Percentiles rank a stretch among this genome's conserved stretches.
phyloP scores from a whole-genome alignment of 2,888 invertebrate species.

The Elysia crispata region DNA sequence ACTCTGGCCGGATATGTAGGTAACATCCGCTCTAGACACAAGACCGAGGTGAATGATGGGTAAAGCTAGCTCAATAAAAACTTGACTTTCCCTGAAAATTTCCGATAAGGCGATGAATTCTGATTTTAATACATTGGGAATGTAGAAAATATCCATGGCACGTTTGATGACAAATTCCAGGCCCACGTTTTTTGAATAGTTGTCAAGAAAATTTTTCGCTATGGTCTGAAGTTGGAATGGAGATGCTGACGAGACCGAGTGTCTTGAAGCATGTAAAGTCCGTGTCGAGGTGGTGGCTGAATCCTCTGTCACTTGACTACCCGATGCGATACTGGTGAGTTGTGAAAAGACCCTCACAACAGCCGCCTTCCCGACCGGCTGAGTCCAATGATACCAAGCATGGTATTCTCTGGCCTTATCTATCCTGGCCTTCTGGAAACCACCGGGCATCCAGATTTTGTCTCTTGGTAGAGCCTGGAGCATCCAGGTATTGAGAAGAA shows the following conservation, averaged over 20 bases:
- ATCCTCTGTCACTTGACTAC: neutral
- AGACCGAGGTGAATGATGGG: constrained; percentile 41
- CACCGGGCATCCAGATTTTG: constrained; percentile 41
- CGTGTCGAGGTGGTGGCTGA: too few species aligned
- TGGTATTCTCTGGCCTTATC: constrained; percentile 6
- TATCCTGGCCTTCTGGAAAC: constrained; percentile 12
- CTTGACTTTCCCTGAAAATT: constrained; percentile 16
- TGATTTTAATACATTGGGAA: constrained; percentile 21
- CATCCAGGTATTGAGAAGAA: constrained; percentile 40
- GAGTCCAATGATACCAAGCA: constrained; percentile 38
- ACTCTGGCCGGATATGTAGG: constrained; percentile 17
- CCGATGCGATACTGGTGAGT: neutral
- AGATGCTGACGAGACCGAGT: too few species aligned
- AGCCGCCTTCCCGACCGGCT: constrained; percentile 19
- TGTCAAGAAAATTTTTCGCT: constrained; percentile 28
- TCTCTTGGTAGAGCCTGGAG: constrained; percentile 20
- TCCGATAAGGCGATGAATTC: constrained; percentile 25
- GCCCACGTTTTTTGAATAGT: constrained; percentile 34
- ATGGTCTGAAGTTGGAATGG: too few species aligned
- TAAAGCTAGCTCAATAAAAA: constrained; percentile 39
- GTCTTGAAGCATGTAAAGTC: too few species aligned
- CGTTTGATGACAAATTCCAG: constrained; percentile 1
- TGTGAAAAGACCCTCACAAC: constrained; percentile 26
- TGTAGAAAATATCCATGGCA: constrained; percentile 45
- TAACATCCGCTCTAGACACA: constrained; percentile 10